Evolutionary conservation across 2,113 vertebrate genomes (phyloP), one percentile per base, ranked within the genome.

Genomic region (Epinephelus moara): DNA sequence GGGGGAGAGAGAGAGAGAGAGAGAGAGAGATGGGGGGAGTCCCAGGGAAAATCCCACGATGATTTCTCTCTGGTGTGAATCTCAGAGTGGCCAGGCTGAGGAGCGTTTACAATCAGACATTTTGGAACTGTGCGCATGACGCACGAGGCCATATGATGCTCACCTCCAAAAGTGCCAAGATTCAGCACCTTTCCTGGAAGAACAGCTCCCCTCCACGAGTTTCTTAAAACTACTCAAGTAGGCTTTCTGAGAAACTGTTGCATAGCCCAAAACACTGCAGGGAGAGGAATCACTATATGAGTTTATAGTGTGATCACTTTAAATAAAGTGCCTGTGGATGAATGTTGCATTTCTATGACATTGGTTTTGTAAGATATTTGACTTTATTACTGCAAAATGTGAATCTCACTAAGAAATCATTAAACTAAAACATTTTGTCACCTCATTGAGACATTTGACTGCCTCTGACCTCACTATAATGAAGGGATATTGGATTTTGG

Each of bases 121-220:
- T 27, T 68, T 30, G 18, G 60, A 64, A 42, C 62, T 50, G 59
- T 67, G 27, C 27, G 13, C 11, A 56, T 25, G 18, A 59, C 21
- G 14, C 62, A 72, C 5, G 33, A 7, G 27, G 11, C 42, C 37
- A 50, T 53, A 49, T 63, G 18, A 59, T 68, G 63, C 18, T 9
- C 50, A 19, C 27, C 27, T 63, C 13, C 13, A 47, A 63, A 85
- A 70, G 33, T 49, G 23, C 15, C 25, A 19, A 19, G 33, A 50
- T 92, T 93, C 93, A 92, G 93, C 89, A 94, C 93, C 88, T 76
- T 88, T 81, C 53, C 8, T 4, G 2, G 56, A 72, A 55, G 91
- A 92, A 94, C 91, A 94, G 93, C 90, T 92, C 90, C 90, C 6
- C 49, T 63, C 14, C 19, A 12, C 3, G 5, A 49, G 4, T 19